Percentiles rank a stretch among this genome's conserved stretches.
These are phyloP conservation scores for Cataglyphis albicans DNA, from an alignment of 2,888 invertebrate genomes.

Conservation along the genomic window DNA sequence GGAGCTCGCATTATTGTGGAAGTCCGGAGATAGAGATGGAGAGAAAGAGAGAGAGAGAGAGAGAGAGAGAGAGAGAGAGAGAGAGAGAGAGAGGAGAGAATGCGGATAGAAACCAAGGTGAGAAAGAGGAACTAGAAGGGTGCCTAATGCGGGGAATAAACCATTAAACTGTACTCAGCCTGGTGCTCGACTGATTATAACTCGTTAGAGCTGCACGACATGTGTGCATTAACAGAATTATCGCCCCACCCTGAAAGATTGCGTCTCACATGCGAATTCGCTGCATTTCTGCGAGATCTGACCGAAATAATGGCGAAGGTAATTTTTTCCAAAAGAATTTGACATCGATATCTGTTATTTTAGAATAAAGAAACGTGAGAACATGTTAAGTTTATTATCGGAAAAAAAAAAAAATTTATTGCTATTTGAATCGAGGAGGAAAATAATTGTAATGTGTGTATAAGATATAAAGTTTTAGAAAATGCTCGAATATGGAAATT, in stretches of 20 bases:
- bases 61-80: constrained; percentile 34
- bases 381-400: neutral
- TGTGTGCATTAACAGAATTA: constrained; percentile 80
- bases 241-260: constrained; percentile 52
- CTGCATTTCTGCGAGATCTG: constrained; percentile 10
- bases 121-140: constrained; percentile 56
- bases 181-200: constrained; percentile 80
- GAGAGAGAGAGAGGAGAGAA: constrained; percentile 32
- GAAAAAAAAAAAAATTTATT: neutral
- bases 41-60: neutral
- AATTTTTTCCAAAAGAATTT: neutral
- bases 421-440: neutral
- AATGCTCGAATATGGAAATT: neutral
- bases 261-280: constrained; percentile 14
- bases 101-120: constrained; percentile 28
- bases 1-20: constrained; percentile 57
- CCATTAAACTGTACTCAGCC: constrained; percentile 81
- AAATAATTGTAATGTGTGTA: neutral
- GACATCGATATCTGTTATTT: neutral
- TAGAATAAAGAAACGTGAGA: neutral
- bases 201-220: constrained; percentile 80
- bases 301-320: neutral
- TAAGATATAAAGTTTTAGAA: neutral
- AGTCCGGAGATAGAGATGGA: constrained; percentile 26
- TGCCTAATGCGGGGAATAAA: constrained; percentile 77